phyloP scores from a whole-genome alignment of 2,113 vertebrate species.

The Callorhinus ursinus region DNA sequence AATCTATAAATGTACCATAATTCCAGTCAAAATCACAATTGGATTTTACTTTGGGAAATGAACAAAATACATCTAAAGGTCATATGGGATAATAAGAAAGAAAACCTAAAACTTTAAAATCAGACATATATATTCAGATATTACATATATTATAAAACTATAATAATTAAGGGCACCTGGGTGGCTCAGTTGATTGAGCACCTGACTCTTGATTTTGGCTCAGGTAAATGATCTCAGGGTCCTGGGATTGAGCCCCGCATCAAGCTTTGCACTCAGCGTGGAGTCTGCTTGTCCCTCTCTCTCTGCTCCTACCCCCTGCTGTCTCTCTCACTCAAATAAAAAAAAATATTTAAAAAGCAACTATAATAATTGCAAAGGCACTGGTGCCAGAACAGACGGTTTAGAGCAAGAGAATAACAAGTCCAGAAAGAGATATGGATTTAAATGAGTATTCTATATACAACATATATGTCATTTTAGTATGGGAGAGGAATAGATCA shows the following conservation, averaged over 20 bases:
- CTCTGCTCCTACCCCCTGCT: background rate
- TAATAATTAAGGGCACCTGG: too few relatives aligned
- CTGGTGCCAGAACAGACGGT: background rate
- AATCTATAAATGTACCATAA: background rate
- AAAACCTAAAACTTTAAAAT: background rate
- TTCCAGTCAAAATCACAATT: slow-evolving; percentile 19
- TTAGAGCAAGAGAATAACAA: slow-evolving; percentile 21
- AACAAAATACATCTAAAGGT: slow-evolving; percentile 37
- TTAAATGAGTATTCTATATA: slow-evolving; percentile 18
- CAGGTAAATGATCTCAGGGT: background rate
- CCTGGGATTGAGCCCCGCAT: background rate
- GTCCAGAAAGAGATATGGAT: background rate
- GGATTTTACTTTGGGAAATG: background rate
- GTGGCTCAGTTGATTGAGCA: too few relatives aligned
- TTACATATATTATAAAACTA: background rate
- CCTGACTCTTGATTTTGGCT: background rate
- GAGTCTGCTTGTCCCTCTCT: background rate
- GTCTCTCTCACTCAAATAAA: background rate
- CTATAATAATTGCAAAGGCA: background rate
- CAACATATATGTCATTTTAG: background rate
- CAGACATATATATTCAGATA: background rate
- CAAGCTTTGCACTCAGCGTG: background rate
- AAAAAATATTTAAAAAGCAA: background rate
- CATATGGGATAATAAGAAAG: slow-evolving; percentile 11
- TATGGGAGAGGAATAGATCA: background rate